Conservation (phyloP, 1,140 invertebrate genomes). For the Scylla paramamosain region DNA sequence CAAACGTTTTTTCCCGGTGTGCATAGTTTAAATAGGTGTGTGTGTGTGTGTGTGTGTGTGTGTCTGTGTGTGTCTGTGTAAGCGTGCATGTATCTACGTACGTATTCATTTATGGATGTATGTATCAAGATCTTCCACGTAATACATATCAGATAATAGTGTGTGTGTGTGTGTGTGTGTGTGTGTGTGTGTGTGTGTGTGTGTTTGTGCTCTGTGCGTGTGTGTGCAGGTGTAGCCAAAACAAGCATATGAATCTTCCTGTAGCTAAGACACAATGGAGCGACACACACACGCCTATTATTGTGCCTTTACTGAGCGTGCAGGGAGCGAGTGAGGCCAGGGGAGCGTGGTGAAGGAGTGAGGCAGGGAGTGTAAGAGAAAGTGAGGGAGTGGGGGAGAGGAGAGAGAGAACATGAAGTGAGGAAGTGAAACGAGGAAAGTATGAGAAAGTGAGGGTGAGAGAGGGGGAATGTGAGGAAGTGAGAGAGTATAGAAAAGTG, state of each 20-base stretch:
- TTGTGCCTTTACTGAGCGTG: neutral
- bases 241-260: neutral
- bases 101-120: conserved; percentile 13
- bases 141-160: neutral
- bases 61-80: neutral
- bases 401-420: neutral
- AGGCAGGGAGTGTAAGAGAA: too few species aligned
- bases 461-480: neutral
- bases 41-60: too few species aligned
- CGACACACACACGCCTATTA: neutral
- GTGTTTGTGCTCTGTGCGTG: conserved; percentile 27
- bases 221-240: neutral
- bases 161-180: conserved; percentile 52
- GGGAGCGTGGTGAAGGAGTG: neutral
- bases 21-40: too few species aligned
- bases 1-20: too few species aligned
- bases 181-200: conserved; percentile 54
- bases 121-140: neutral
- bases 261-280: neutral
- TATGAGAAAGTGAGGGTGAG: neutral
- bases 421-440: too few species aligned
- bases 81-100: neutral
- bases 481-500: neutral
- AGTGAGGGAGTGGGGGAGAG: neutral
- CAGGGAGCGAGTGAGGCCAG: neutral